Conservation (phyloP, 2,113 vertebrate genomes). For the Muntiacus muntjak region DNA sequence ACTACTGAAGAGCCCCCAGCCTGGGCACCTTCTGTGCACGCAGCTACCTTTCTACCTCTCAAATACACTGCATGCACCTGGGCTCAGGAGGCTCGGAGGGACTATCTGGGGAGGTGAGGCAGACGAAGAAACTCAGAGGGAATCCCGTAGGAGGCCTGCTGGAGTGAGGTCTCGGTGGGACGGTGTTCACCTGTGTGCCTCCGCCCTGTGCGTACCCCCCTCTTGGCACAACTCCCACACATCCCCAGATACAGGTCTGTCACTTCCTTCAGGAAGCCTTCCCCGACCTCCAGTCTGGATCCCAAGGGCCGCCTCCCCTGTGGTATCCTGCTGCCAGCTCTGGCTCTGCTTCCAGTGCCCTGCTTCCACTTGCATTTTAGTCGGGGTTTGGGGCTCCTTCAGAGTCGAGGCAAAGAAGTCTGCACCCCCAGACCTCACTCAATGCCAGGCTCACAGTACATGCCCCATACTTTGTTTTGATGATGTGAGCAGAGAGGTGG, state of each 20-base stretch:
- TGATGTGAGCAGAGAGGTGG: neutral
- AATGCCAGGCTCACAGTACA: neutral
- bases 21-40: accelerated
- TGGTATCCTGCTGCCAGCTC: neutral
- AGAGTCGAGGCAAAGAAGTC: neutral
- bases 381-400: no score
- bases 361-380: neutral
- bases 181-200: neutral
- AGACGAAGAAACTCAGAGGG: neutral
- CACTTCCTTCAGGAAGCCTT: neutral
- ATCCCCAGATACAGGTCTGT: neutral
- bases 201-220: neutral
- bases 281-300: neutral
- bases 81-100: neutral
- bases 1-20: neutral
- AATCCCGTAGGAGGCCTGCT: neutral
- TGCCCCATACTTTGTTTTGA: neutral
- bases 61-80: neutral
- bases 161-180: neutral
- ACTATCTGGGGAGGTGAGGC: neutral
- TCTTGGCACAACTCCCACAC: neutral
- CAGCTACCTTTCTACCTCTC: neutral
- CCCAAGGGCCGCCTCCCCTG: neutral
- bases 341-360: neutral
- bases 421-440: no score